phyloP scores from a whole-genome alignment of 2,888 invertebrate genomes.

The Dasysyrphus albostriatus region DNA sequence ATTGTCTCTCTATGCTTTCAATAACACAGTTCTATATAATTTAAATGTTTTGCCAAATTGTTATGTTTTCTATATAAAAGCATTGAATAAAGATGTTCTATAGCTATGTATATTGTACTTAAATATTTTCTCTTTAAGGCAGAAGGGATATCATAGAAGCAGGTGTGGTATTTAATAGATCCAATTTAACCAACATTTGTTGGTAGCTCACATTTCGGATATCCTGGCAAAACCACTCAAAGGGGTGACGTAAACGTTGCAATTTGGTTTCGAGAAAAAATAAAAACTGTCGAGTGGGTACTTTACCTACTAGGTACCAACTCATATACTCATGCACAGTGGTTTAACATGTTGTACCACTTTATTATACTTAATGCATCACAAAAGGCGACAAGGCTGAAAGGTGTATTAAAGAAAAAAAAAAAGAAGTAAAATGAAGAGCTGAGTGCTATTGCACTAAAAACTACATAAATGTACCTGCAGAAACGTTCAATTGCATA shows the following conservation, averaged over 20 bases:
- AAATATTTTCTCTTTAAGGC: neutral
- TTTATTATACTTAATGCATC: slow-evolving; percentile 14
- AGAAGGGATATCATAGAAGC: neutral
- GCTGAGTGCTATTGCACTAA: neutral
- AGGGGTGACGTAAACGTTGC: neutral
- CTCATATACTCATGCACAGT: neutral
- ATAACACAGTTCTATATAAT: neutral
- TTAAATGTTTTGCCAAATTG: neutral
- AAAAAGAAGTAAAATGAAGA: neutral
- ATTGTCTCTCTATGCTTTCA: neutral
- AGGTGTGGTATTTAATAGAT: neutral
- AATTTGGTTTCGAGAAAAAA: neutral
- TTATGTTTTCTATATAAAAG: neutral
- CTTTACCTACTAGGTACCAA: neutral
- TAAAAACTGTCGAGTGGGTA: neutral
- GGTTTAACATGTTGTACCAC: neutral
- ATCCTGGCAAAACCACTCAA: neutral
- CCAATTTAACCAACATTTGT: neutral
- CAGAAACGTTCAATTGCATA: neutral
- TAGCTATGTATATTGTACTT: neutral
- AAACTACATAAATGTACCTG: neutral
- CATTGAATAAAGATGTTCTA: neutral
- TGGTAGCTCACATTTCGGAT: neutral
- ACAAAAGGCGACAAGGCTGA: slow-evolving; percentile 5
- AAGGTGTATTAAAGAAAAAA: neutral